These are phyloP conservation scores for Mesodorylaimus sp. DNA, from an alignment of 2,888 invertebrate species.

Conservation along the genomic window DNA sequence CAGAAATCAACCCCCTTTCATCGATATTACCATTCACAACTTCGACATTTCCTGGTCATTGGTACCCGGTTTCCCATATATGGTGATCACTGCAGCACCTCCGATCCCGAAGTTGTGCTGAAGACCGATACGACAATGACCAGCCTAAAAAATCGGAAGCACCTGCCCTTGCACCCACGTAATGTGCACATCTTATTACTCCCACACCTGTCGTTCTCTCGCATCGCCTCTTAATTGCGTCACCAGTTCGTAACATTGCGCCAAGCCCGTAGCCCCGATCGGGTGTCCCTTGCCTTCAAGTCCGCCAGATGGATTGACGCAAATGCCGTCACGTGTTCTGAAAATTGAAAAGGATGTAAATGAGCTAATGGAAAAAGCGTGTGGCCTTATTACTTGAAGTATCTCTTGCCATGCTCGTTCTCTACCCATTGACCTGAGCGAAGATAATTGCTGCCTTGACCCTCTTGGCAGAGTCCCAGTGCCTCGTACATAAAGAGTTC, in stretches of 20 bases:
- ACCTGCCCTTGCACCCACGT: background rate
- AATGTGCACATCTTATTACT: background rate
- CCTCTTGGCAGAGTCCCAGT: conserved; percentile 52
- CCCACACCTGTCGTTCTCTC: conserved; percentile 47
- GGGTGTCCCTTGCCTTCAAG: conserved; percentile 92
- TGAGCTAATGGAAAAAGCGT: background rate
- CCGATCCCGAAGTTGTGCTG: conserved; percentile 72
- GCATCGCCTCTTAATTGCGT: conserved; percentile 66
- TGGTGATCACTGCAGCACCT: conserved; percentile 17
- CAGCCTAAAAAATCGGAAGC: conserved; percentile 30
- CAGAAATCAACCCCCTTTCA: background rate
- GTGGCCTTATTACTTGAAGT: conserved; percentile 4
- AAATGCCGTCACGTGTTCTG: conserved; percentile 44
- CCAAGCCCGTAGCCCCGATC: conserved; percentile 67
- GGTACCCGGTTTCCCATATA: conserved; percentile 10
- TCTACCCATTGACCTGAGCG: conserved; percentile 19
- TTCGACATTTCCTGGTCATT: background rate
- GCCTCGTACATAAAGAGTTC: conserved; percentile 90
- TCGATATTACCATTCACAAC: background rate
- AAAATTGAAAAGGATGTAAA: background rate
- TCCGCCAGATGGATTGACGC: conserved; percentile 88
- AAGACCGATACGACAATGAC: conserved; percentile 57
- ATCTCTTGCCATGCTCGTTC: conserved; percentile 20
- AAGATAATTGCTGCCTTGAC: conserved; percentile 16
- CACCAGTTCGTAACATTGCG: conserved; percentile 66